Evolutionary conservation across 2,888 invertebrate species (phyloP).

Genomic region (Epinotia nisella): DNA sequence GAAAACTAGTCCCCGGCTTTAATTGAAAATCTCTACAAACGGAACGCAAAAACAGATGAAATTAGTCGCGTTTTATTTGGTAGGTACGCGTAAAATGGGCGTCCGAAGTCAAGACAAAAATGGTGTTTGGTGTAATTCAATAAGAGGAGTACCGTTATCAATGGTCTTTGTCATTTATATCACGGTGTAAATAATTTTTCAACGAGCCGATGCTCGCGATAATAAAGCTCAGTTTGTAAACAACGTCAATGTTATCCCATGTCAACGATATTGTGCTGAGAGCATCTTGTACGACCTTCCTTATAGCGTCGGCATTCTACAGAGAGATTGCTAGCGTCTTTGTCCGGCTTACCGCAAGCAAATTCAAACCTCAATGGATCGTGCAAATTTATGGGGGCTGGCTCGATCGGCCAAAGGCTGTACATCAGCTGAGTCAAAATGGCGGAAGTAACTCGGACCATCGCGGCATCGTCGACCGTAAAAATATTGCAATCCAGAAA

Average conservation of each 20-base stretch:
- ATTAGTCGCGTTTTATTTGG: slow-evolving; percentile 59
- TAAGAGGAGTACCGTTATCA: slow-evolving; percentile 60
- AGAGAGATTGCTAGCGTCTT: slow-evolving; percentile 53
- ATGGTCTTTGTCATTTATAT: slow-evolving; percentile 43
- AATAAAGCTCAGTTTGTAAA: slow-evolving; percentile 13
- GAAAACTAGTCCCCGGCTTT: slow-evolving; percentile 64
- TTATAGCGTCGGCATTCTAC: slow-evolving; percentile 52
- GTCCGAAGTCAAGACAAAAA: slow-evolving; percentile 52
- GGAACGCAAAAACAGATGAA: slow-evolving; percentile 62
- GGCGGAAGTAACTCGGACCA: slow-evolving; percentile 49
- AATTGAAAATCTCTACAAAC: slow-evolving; percentile 66
- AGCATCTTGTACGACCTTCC: slow-evolving; percentile 49
- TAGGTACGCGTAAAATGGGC: slow-evolving; percentile 55
- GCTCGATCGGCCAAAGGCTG: slow-evolving; percentile 46
- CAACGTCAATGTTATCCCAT: slow-evolving; percentile 17
- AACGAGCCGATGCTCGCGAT: slow-evolving; percentile 10
- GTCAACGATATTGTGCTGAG: slow-evolving; percentile 16
- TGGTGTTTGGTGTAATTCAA: slow-evolving; percentile 54
- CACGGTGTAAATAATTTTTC: slow-evolving; percentile 33
- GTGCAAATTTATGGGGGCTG: slow-evolving; percentile 61
- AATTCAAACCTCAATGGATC: slow-evolving; percentile 60
- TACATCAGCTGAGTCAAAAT: slow-evolving; percentile 50
- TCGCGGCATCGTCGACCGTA: slow-evolving; percentile 36
- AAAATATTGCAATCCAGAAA: slow-evolving; percentile 43
- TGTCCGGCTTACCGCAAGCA: slow-evolving; percentile 57